Conservation (phyloP, 2,797 vertebrate genomes). For the Tokudaia tokunoshimensis region DNA sequence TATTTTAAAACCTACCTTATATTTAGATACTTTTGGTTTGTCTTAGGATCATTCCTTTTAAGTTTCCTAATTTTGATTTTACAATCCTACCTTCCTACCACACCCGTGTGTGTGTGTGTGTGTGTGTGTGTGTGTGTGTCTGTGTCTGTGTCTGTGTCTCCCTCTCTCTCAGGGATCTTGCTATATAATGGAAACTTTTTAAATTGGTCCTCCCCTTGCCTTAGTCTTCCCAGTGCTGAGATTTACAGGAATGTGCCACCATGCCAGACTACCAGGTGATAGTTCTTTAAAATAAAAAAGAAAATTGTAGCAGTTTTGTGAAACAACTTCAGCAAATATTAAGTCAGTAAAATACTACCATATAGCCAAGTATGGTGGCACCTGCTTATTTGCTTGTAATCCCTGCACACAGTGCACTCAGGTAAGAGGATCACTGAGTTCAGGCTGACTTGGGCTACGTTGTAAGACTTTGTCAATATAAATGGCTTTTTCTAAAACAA, state of each 20-base stretch:
- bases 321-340: not conserved
- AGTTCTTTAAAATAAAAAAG: conserved; percentile 53
- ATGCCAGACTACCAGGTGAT: not conserved
- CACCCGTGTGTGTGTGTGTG: not conserved
- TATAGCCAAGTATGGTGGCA: not conserved
- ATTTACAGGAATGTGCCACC: not conserved
- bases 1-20: not conserved
- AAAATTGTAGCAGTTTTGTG: conserved; percentile 27
- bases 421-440: not conserved
- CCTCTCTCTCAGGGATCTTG: not conserved
- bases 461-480: not conserved
- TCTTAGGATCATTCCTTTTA: conserved; percentile 54
- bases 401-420: not conserved
- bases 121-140: not conserved
- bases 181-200: not conserved
- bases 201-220: not conserved
- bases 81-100: not conserved
- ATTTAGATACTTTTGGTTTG: conserved; percentile 21
- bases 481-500: conserved; percentile 7
- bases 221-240: not conserved
- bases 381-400: not conserved
- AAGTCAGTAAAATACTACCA: not conserved
- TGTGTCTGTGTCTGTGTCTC: not conserved
- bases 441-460: not conserved
- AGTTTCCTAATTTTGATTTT: not conserved